phyloP scores from a whole-genome alignment of 2,888 invertebrate genomes.

The Apodemia mormo region DNA sequence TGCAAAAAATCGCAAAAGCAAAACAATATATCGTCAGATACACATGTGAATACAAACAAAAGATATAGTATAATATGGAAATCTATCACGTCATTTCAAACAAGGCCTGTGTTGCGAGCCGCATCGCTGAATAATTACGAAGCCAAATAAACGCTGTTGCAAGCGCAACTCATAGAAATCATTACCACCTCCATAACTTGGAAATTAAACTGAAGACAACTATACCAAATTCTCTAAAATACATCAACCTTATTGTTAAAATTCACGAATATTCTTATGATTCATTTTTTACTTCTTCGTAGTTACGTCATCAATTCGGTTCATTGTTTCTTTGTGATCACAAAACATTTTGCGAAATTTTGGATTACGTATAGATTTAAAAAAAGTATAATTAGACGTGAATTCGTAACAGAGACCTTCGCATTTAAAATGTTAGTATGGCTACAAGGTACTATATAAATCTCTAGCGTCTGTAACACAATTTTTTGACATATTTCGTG shows the following conservation, averaged over 20 bases:
- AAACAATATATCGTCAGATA: not conserved
- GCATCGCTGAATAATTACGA: constrained; percentile 29
- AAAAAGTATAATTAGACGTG: too few species aligned
- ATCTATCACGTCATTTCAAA: not conserved
- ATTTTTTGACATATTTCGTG: too few species aligned
- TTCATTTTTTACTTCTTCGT: too few species aligned
- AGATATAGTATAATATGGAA: not conserved
- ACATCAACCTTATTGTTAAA: not conserved
- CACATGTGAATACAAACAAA: not conserved
- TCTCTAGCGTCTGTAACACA: too few species aligned
- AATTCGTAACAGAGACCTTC: too few species aligned
- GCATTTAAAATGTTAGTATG: too few species aligned
- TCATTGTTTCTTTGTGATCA: too few species aligned
- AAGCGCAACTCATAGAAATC: constrained; percentile 14
- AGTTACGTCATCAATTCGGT: too few species aligned
- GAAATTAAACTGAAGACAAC: not conserved
- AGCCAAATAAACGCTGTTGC: constrained; percentile 31
- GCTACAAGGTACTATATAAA: too few species aligned
- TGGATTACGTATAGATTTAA: too few species aligned
- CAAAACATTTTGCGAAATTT: too few species aligned
- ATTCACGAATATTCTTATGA: not conserved
- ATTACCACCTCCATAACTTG: not conserved
- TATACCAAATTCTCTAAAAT: not conserved
- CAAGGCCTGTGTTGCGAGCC: constrained; percentile 15
- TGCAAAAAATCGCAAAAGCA: too few species aligned